Evolutionary conservation across 2,888 invertebrate species (phyloP).

Genomic region (Trimorus sp.): DNA sequence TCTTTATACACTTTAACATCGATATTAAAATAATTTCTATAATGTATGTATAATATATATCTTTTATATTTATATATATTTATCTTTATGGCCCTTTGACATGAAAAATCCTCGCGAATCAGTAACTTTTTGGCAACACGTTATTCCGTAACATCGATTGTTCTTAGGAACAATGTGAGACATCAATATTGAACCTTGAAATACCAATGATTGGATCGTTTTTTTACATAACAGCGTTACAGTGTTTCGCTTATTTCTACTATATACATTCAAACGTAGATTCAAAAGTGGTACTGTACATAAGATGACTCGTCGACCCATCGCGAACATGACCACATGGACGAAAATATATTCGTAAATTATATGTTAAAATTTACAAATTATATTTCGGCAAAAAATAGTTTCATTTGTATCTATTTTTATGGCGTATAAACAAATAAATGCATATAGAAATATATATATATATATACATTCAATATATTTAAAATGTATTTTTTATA

Average conservation of each 20-base stretch:
- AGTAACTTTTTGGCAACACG: slow-evolving; percentile 30
- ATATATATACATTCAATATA: too few relatives aligned
- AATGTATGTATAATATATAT: slow-evolving; percentile 9
- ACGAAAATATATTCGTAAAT: too few relatives aligned
- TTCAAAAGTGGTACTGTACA: slow-evolving; percentile 19
- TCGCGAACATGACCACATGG: too few relatives aligned
- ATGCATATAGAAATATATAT: too few relatives aligned
- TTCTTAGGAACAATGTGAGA: slow-evolving; percentile 42
- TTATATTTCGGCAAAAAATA: too few relatives aligned
- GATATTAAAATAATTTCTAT: slow-evolving; percentile 38
- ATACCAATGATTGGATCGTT: slow-evolving; percentile 8
- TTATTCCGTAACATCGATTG: slow-evolving; percentile 35
- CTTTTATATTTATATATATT: not conserved
- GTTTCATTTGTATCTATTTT: too few relatives aligned
- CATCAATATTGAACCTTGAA: slow-evolving; percentile 41
- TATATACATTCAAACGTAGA: slow-evolving; percentile 44
- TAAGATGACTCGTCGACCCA: too few relatives aligned
- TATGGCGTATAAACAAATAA: too few relatives aligned
- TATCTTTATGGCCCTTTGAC: slow-evolving; percentile 34
- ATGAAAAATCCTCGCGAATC: slow-evolving; percentile 25
- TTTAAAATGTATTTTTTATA: too few relatives aligned
- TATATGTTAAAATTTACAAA: too few relatives aligned
- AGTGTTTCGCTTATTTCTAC: slow-evolving; percentile 28
- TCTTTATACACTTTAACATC: slow-evolving; percentile 29
- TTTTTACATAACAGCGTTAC: slow-evolving; percentile 24